These are phyloP conservation scores for Cremastobaeus sp. DNA, from an alignment of 2,888 invertebrate genomes.

Conservation along the genomic window DNA sequence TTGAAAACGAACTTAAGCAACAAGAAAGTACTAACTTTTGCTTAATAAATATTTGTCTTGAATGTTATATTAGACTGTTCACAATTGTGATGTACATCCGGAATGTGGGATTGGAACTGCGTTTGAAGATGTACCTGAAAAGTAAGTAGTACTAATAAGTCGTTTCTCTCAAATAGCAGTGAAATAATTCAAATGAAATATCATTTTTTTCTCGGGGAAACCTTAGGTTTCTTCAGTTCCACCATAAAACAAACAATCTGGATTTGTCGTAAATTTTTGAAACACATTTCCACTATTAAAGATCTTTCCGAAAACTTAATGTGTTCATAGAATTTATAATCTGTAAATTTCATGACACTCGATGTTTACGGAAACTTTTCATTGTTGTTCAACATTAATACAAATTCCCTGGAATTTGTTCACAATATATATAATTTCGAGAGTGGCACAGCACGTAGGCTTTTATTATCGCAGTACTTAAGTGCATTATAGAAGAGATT, in stretches of 20 bases:
- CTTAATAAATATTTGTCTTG: neutral
- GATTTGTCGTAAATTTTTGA: slow-evolving; percentile 24
- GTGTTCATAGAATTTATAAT: slow-evolving; percentile 4
- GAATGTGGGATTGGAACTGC: slow-evolving; percentile 80
- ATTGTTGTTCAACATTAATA: neutral
- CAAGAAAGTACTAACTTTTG: no score
- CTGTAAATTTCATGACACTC: neutral
- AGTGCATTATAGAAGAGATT: no score
- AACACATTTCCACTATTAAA: slow-evolving; percentile 45
- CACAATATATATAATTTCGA: slow-evolving; percentile 35
- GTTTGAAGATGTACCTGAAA: slow-evolving; percentile 79
- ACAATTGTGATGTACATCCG: slow-evolving; percentile 80
- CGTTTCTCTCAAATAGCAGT: no score
- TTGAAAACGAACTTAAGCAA: no score
- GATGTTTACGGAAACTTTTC: slow-evolving; percentile 1
- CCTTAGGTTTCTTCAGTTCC: slow-evolving; percentile 63
- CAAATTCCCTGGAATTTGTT: slow-evolving; percentile 5
- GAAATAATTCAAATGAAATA: no score
- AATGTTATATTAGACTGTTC: slow-evolving; percentile 73
- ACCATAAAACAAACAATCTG: slow-evolving; percentile 30
- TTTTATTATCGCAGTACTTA: slow-evolving; percentile 56
- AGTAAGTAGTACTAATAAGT: slow-evolving; percentile 69
- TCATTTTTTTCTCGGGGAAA: no score
- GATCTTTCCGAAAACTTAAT: slow-evolving; percentile 3
- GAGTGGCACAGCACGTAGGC: slow-evolving; percentile 67